Evolutionary conservation across 1,140 invertebrate genomes (phyloP), one percentile per base, ranked within the genome.

Genomic region (Sitobion miscanthi): DNA sequence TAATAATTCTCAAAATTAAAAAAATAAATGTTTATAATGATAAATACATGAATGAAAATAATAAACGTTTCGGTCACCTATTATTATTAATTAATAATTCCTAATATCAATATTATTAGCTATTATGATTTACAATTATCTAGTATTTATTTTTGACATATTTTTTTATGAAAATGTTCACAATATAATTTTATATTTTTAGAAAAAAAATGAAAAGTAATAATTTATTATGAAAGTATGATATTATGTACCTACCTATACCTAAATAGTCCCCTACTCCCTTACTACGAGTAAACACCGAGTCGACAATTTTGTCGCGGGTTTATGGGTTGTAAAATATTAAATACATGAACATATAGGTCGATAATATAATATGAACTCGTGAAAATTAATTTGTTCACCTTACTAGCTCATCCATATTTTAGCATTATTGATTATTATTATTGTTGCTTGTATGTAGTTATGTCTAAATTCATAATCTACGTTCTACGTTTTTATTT

Each of bases 251-350:
- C 11, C 7, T 30, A 62, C 30, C 57, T 30, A 35, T 35, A 30
- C 62, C n/a, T 25, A 25, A 42, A 42, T 69, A 77, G 57, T 30
- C 57, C 57, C 62, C 14, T n/a, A 77, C 30, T n/a, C 62, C 30
- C 62, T 69, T 77, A 77, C 14, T 77, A 77, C 17, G n/a, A n/a
- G 62, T 77, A 77, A 77, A 77, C 62, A 77, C n/a, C 14, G 62
- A n/a, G n/a, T 77, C 14, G 5, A 77, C 30, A 77, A 35, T 77
- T 77, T 77, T 77, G 30, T n/a, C 30, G 4, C 30, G 62, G n/a
- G 62, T 77, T 77, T 77, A 77, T 77, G 62, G 62, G 62, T 77
- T 77, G 62, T 77, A 77, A 77, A 77, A 77, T 77, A 77, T 77
- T 77, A 77, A 77, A 77, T 35, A 77, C 25, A 69, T 69, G 9